These are phyloP conservation scores for Encarsia formosa DNA, from an alignment of 2,888 invertebrate species.

Conservation along the genomic window DNA sequence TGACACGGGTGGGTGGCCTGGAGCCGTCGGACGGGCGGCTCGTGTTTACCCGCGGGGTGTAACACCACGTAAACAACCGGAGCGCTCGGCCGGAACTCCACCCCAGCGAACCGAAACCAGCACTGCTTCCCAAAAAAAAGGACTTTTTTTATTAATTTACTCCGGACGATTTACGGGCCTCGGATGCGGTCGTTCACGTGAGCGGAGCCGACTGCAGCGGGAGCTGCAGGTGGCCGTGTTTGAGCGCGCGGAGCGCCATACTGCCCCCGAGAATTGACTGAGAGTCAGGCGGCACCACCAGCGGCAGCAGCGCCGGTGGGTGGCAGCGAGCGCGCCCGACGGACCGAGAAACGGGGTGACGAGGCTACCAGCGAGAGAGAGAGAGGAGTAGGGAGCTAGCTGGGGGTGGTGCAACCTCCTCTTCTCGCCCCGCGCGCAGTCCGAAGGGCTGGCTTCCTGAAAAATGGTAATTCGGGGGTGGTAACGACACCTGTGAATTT, in stretches of 20 bases:
- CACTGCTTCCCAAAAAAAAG: too few species aligned
- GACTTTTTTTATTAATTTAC: too few species aligned
- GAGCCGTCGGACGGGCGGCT: neutral
- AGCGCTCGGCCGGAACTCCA: too few species aligned
- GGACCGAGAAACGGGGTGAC: slow-evolving; percentile 28
- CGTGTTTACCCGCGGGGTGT: slow-evolving; percentile 14
- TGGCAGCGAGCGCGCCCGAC: slow-evolving; percentile 15
- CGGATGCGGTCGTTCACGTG: neutral
- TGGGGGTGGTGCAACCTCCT: neutral
- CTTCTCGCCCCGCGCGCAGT: neutral
- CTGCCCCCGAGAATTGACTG: slow-evolving; percentile 48
- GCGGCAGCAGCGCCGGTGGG: slow-evolving; percentile 28
- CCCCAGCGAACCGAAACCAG: too few species aligned
- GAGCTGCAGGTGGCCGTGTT: slow-evolving; percentile 31
- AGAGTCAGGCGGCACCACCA: slow-evolving; percentile 41
- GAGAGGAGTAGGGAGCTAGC: neutral
- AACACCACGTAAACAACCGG: too few species aligned
- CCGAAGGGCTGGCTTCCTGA: neutral
- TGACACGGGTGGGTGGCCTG: neutral
- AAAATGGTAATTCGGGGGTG: neutral
- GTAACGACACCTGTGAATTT: too few species aligned
- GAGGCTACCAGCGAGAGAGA: slow-evolving; percentile 6
- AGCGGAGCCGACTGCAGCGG: neutral
- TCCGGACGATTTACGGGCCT: too few species aligned
- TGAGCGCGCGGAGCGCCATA: slow-evolving; percentile 48